Evolutionary conservation across 1,140 invertebrate species (phyloP), one percentile per base, ranked within the genome.

Genomic region (Sycobia sp.): DNA sequence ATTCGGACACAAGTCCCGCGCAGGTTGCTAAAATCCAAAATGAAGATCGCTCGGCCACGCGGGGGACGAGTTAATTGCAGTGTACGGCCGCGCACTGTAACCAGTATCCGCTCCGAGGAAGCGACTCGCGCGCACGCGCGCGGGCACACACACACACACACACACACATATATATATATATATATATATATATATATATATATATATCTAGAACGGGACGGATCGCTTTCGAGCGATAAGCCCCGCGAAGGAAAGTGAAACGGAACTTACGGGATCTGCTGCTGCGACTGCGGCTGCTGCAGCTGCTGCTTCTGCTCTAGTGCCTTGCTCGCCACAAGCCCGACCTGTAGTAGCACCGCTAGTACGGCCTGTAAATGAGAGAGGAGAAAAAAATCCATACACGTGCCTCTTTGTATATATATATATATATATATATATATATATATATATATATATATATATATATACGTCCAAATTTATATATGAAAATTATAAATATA

Each of bases 251-350:
- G 59, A 62, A 62, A 60, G 58, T 51, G 59, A 62, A 60, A 51
- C 8, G 8, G 23, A 14, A 77, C 80, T 70, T 73, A 82, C 80
- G 73, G 72, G 43, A 69, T 66, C 55, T 74, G 72, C 67, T 70
- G 70, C 66, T 72, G 73, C 62, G 69, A 67, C 39, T 73, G 74
- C 20, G 68, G 71, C 59, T 65, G 75, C 49, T 62, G 55, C 62
- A 61, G 68, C 66, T 71, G 70, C 66, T 71, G 70, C 67, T 69
- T 78, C 70, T 79, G 71, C 66, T 77, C 73, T 59, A 81, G 67
- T 61, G 82, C 80, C 62, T 82, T 83, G 67, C 80, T 73, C 71
- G 73, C 73, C 70, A 78, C 79, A 71, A 82, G 71, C 62, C 62
- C 76, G 66, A 72, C 71, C 62, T 82, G 81, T 77, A 83, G 73